These are phyloP conservation scores for Cinclus cinclus DNA, from an alignment of 2,113 vertebrate genomes.

Conservation along the genomic window DNA sequence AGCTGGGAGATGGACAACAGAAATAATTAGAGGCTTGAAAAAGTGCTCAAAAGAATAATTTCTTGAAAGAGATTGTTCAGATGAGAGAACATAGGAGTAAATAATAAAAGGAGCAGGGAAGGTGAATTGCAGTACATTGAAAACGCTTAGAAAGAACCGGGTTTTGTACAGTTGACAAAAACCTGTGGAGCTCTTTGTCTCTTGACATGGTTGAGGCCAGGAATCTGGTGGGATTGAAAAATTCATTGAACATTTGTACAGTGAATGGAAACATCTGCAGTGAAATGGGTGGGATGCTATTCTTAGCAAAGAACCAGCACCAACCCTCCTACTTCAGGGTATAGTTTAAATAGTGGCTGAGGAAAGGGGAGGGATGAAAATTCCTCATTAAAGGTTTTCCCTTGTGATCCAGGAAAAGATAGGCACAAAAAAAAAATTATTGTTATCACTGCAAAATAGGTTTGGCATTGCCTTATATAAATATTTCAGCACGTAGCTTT, in stretches of 20 bases:
- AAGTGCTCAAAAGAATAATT: slow-evolving; percentile 55
- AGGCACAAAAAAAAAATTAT: background rate
- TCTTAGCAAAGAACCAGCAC: slow-evolving; percentile 41
- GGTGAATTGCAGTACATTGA: slow-evolving; percentile 63
- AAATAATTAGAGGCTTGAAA: slow-evolving; percentile 38
- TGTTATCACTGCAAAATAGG: background rate
- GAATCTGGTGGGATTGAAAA: slow-evolving; percentile 56
- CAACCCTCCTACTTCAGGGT: slow-evolving; percentile 22
- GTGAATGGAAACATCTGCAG: slow-evolving; percentile 69
- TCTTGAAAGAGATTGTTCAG: slow-evolving; percentile 61
- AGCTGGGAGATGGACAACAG: slow-evolving; percentile 44
- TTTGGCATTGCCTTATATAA: background rate
- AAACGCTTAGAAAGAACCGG: background rate
- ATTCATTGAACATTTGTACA: slow-evolving; percentile 55
- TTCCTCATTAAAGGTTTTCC: slow-evolving; percentile 22
- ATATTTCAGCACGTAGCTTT: background rate
- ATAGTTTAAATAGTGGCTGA: background rate
- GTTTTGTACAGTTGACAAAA: slow-evolving; percentile 68
- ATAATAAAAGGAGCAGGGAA: slow-evolving; percentile 52
- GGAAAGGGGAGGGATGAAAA: background rate
- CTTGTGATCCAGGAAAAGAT: background rate
- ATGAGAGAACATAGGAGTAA: slow-evolving; percentile 40
- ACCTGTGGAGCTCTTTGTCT: slow-evolving; percentile 57
- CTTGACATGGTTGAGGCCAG: slow-evolving; percentile 37
- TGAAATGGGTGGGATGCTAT: slow-evolving; percentile 49